Conservation (phyloP, 2,797 vertebrate genomes). For the Ceyx erithaca region DNA sequence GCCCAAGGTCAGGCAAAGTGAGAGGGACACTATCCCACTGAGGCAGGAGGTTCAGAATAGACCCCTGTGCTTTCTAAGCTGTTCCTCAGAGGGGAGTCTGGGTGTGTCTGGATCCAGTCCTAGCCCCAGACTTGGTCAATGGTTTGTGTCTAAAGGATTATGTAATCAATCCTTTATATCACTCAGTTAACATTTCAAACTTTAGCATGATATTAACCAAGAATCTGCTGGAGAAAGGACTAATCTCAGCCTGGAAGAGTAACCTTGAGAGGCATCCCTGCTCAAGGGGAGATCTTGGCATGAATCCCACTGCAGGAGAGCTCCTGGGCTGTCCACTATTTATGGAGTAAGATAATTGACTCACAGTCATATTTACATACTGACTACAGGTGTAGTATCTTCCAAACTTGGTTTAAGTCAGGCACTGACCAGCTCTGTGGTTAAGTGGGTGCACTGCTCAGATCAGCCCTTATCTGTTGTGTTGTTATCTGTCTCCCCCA, state of each 20-base stretch:
- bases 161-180: background rate
- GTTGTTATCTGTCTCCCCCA: background rate
- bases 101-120: background rate
- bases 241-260: background rate
- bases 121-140: background rate
- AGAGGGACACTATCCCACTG: background rate
- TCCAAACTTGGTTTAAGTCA: background rate
- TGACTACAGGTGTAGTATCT: background rate
- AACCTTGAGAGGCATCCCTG: background rate
- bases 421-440: background rate
- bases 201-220: background rate
- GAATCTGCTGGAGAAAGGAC: background rate
- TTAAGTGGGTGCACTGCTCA: background rate
- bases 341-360: background rate
- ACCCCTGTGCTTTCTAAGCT: too few relatives aligned
- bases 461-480: background rate
- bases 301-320: background rate
- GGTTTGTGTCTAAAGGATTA: background rate
- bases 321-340: background rate
- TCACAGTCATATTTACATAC: background rate
- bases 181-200: too few relatives aligned
- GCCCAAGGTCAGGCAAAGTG: background rate
- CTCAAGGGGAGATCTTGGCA: background rate
- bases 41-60: background rate
- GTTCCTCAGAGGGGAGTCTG: background rate